Percentiles rank a stretch among this genome's conserved stretches.
Evolutionary conservation across 2,797 vertebrate species (phyloP).

Genomic region (Amblyraja radiata): DNA sequence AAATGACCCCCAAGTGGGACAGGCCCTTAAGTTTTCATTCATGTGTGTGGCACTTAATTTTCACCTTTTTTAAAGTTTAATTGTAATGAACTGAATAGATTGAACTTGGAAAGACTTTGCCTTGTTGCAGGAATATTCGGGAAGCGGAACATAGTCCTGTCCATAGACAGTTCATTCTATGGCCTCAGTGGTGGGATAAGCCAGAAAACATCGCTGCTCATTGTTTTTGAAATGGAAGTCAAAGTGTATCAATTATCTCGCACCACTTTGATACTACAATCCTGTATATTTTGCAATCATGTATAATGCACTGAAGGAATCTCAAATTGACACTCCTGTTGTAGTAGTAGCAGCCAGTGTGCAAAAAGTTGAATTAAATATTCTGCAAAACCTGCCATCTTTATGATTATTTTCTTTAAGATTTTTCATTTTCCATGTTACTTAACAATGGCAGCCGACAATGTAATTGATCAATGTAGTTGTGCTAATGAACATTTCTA

Average conservation of each 20-base stretch:
- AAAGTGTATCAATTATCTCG: neutral
- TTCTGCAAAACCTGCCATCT: slow-evolving; percentile 48
- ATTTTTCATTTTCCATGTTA: neutral
- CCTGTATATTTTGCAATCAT: slow-evolving; percentile 62
- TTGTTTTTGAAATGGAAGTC: slow-evolving; percentile 13
- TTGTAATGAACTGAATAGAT: slow-evolving; percentile 20
- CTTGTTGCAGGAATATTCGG: neutral
- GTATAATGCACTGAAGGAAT: slow-evolving; percentile 82
- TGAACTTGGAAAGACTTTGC: slow-evolving; percentile 4
- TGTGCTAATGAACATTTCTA: neutral
- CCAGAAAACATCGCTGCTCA: neutral
- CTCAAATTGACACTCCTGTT: slow-evolving; percentile 57
- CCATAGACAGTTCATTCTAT: neutral
- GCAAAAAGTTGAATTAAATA: slow-evolving; percentile 54
- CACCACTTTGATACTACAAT: slow-evolving; percentile 34
- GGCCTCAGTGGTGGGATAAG: neutral
- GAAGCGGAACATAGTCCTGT: neutral
- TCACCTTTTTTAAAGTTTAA: neutral
- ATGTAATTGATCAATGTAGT: neutral
- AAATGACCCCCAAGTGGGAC: too few relatives aligned
- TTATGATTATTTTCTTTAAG: slow-evolving; percentile 40
- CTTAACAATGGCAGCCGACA: neutral
- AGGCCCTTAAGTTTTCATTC: neutral
- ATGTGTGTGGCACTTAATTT: slow-evolving; percentile 21
- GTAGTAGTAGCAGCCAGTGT: slow-evolving; percentile 50